A percentile compares a stretch with the other conserved stretches of the same genome.
phyloP scores from a whole-genome alignment of 2,888 invertebrate genomes.

The Terebella lapidaria region DNA sequence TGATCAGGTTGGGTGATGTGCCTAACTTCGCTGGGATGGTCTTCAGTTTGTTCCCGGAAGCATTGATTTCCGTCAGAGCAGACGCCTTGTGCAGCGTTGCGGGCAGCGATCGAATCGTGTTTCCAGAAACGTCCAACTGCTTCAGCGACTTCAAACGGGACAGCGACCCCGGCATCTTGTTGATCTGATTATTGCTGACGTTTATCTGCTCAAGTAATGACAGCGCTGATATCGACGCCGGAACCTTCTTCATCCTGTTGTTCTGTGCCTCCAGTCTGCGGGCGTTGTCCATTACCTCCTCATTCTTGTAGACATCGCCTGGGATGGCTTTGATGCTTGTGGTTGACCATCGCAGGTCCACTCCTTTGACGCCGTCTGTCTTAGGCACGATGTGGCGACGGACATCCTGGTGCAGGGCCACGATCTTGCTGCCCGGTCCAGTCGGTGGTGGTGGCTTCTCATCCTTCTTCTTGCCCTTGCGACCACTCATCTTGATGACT shows the following conservation, averaged over 20 bases:
- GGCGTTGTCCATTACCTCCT: slow-evolving; percentile 40
- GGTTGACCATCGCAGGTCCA: slow-evolving; percentile 26
- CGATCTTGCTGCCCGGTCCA: slow-evolving; percentile 50
- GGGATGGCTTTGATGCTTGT: slow-evolving; percentile 35
- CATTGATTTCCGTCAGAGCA: slow-evolving; percentile 25
- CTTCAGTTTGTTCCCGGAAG: slow-evolving; percentile 35
- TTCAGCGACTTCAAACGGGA: slow-evolving; percentile 36
- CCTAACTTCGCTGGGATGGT: slow-evolving; percentile 46
- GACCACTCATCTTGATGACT: no score
- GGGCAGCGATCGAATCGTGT: slow-evolving; percentile 43
- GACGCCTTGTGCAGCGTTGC: slow-evolving; percentile 45
- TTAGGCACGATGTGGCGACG: slow-evolving; percentile 35
- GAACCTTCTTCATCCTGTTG: slow-evolving; percentile 45
- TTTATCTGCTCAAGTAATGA: slow-evolving; percentile 38
- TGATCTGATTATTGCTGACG: slow-evolving; percentile 39
- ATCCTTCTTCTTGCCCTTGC: slow-evolving; percentile 39
- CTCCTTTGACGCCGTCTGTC: slow-evolving; percentile 31
- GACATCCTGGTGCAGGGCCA: slow-evolving; percentile 42
- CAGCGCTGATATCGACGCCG: slow-evolving; percentile 35
- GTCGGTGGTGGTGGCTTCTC: slow-evolving; percentile 51
- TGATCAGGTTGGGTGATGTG: slow-evolving; percentile 36
- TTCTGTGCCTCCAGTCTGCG: slow-evolving; percentile 43
- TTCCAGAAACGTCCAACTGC: slow-evolving; percentile 39
- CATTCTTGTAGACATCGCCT: slow-evolving; percentile 46
- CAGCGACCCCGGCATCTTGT: slow-evolving; percentile 39